Evolutionary conservation across 53 echinoderm and acorn worm genomes (phyloP).

Genomic region (Henricia sp.): DNA sequence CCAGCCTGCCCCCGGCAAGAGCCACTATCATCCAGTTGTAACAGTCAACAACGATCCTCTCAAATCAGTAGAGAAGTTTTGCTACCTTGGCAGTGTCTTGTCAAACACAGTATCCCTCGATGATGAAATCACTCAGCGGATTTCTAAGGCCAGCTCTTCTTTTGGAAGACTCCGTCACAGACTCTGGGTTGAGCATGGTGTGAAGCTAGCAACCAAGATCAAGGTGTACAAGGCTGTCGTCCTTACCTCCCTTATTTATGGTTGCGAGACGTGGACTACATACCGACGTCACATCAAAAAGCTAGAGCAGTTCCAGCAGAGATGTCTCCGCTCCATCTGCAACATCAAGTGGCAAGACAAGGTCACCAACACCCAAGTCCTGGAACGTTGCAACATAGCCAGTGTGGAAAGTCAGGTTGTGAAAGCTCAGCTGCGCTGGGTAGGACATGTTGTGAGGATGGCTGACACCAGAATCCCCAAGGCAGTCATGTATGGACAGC

Average conservation of each 20-base stretch:
- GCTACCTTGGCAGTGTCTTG: constrained; percentile 44
- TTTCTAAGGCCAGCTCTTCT: constrained; percentile 20
- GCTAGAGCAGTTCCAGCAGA: neutral
- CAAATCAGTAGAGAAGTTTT: constrained; percentile 6
- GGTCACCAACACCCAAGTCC: neutral
- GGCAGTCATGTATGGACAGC: neutral
- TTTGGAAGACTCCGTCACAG: constrained; percentile 26
- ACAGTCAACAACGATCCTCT: neutral
- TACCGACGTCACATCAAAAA: neutral
- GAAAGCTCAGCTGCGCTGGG: neutral
- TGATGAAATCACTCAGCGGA: constrained; percentile 15
- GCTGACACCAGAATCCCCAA: neutral
- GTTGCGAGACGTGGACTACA: neutral
- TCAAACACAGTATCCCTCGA: constrained; percentile 13
- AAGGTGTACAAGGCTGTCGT: constrained; percentile 12
- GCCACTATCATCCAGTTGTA: neutral
- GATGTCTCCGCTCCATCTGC: neutral
- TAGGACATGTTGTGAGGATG: constrained; percentile 2
- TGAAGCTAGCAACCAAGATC: neutral
- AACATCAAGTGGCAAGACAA: constrained; percentile 18
- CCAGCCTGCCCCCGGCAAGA: constrained; percentile 3
- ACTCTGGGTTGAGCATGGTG: constrained; percentile 35
- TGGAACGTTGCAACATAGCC: neutral
- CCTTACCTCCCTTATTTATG: neutral
- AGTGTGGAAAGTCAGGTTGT: neutral